phyloP scores from a whole-genome alignment of 2,797 vertebrate genomes.

The Glossophaga mutica region DNA sequence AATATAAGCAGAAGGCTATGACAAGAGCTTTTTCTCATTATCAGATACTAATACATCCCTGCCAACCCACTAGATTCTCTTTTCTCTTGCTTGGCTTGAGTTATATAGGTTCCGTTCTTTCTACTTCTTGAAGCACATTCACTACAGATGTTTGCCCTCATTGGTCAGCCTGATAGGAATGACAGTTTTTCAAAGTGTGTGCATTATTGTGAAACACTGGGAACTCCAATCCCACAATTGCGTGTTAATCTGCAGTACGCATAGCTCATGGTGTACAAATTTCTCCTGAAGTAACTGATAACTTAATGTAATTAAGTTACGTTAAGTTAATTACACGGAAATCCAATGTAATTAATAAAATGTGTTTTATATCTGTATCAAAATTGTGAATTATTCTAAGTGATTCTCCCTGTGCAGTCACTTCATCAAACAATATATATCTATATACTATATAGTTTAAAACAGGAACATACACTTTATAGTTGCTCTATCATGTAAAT shows the following conservation, averaged over 20 bases:
- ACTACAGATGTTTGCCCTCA: background rate
- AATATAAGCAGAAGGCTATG: background rate
- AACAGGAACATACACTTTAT: background rate
- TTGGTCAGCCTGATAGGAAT: background rate
- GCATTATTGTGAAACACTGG: background rate
- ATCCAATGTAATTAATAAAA: background rate
- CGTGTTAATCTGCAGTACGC: background rate
- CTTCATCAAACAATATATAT: background rate
- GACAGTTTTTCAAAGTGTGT: background rate
- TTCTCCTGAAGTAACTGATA: background rate
- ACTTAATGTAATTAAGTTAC: no score
- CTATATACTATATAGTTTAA: background rate
- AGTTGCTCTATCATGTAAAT: background rate
- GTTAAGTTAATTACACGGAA: no score
- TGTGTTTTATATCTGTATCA: background rate
- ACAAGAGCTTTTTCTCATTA: background rate
- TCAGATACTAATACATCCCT: background rate
- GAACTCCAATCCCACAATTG: background rate
- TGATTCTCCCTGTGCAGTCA: background rate
- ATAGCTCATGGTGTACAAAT: background rate
- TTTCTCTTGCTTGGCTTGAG: background rate
- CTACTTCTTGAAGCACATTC: background rate
- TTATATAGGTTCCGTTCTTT: background rate
- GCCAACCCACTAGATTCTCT: background rate
- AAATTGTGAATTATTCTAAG: conserved; percentile 18